Conservation (phyloP, 2,888 invertebrate genomes). For the Cenopis cana region DNA sequence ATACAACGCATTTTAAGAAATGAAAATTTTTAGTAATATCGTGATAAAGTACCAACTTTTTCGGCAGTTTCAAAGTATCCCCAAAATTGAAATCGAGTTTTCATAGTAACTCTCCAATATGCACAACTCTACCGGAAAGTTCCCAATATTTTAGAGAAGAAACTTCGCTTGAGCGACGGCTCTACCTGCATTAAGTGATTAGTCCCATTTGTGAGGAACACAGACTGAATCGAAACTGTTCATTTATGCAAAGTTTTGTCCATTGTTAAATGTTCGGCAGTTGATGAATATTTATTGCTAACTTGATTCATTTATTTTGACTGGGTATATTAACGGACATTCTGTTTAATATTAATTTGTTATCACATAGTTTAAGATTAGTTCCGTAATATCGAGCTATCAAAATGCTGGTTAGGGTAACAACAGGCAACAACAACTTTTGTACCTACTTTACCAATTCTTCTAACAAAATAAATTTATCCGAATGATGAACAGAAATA, state of each 20-base stretch:
- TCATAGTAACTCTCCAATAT: slow-evolving; percentile 25
- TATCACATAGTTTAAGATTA: not conserved
- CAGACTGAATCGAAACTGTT: slow-evolving; percentile 55
- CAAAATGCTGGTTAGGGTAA: no score
- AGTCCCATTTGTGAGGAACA: slow-evolving; percentile 79
- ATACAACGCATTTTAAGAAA: no score
- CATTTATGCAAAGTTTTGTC: slow-evolving; percentile 37
- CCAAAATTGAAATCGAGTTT: slow-evolving; percentile 9
- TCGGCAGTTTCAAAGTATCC: not conserved
- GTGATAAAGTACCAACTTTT: not conserved
- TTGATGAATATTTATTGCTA: slow-evolving; percentile 40
- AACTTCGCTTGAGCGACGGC: slow-evolving; percentile 50
- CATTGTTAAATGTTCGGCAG: slow-evolving; percentile 40
- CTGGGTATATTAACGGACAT: not conserved
- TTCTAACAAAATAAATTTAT: no score
- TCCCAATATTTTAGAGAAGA: slow-evolving; percentile 76
- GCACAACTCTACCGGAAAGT: slow-evolving; percentile 54
- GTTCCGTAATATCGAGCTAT: not conserved
- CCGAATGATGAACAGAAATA: no score
- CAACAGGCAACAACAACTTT: no score
- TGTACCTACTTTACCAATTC: no score
- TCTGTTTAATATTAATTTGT: not conserved
- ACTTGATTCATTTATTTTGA: slow-evolving; percentile 15
- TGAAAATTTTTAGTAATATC: not conserved
- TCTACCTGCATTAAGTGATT: slow-evolving; percentile 80